Evolutionary conservation across 2,888 invertebrate genomes (phyloP).

Genomic region (Ichneumoninae sp.): DNA sequence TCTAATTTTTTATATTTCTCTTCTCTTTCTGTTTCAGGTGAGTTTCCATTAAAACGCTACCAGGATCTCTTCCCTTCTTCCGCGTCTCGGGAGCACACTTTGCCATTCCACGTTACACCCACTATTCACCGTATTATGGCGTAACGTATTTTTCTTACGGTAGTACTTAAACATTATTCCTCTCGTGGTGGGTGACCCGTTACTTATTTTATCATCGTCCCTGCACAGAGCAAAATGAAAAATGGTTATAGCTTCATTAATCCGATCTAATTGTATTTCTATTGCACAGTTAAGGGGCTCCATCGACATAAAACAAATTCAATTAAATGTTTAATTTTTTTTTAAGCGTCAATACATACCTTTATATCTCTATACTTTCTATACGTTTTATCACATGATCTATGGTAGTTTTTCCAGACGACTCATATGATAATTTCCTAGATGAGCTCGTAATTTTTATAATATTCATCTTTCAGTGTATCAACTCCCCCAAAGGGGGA

Average conservation of each 20-base stretch:
- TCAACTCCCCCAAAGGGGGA: too few relatives aligned
- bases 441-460: not conserved
- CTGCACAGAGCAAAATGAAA: not conserved
- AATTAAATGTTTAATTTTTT: too few relatives aligned
- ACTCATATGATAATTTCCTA: not conserved
- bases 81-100: conserved; percentile 40
- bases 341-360: not conserved
- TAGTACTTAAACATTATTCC: conserved; percentile 2
- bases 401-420: too few relatives aligned
- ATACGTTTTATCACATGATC: not conserved
- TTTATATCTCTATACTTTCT: not conserved
- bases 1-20: conserved; percentile 19
- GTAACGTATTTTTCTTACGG: not conserved
- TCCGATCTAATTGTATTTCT: not conserved
- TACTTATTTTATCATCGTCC: not conserved
- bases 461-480: too few relatives aligned
- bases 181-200: conserved; percentile 15
- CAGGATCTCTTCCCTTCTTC: conserved; percentile 19
- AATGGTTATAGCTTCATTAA: not conserved
- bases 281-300: not conserved
- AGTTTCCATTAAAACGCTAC: conserved; percentile 46
- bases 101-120: conserved; percentile 22
- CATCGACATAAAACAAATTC: too few relatives aligned
- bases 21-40: conserved; percentile 58
- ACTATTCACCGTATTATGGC: conserved; percentile 2